Evolutionary conservation across 35 echinoderm and acorn worm genomes (phyloP).

Genomic region (Patiria miniata): DNA sequence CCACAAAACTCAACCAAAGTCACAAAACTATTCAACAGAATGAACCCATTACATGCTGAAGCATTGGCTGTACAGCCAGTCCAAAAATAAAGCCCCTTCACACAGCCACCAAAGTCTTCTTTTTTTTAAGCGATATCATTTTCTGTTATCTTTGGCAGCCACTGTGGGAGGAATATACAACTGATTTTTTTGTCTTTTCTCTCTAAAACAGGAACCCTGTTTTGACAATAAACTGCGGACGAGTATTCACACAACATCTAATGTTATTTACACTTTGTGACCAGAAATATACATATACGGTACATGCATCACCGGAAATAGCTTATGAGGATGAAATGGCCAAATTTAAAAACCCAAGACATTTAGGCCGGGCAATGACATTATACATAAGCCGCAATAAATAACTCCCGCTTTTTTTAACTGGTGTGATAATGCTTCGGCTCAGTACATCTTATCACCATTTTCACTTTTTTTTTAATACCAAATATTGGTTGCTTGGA

Average conservation of each 20-base stretch:
- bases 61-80: not conserved
- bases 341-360: constrained; percentile 31
- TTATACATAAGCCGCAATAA: constrained; percentile 28
- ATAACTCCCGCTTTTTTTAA: constrained; percentile 4
- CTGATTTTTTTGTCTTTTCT: constrained; percentile 32
- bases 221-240: constrained; percentile 39
- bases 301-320: constrained; percentile 36
- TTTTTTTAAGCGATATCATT: not conserved
- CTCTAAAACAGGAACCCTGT: constrained; percentile 50
- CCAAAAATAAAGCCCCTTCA: constrained; percentile 22
- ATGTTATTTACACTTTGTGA: constrained; percentile 71
- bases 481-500: constrained; percentile 20
- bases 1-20: constrained; percentile 18
- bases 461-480: constrained; percentile 10
- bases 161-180: constrained; percentile 28
- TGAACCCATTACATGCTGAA: not conserved
- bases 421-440: not conserved
- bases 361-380: constrained; percentile 22
- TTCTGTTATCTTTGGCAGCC: not conserved
- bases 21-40: constrained; percentile 15
- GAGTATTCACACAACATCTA: constrained; percentile 54
- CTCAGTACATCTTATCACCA: not conserved
- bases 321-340: not conserved
- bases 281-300: constrained; percentile 85
- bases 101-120: not conserved